phyloP scores from a whole-genome alignment of 2,113 vertebrate genomes.

The Catharus bicknelli region DNA sequence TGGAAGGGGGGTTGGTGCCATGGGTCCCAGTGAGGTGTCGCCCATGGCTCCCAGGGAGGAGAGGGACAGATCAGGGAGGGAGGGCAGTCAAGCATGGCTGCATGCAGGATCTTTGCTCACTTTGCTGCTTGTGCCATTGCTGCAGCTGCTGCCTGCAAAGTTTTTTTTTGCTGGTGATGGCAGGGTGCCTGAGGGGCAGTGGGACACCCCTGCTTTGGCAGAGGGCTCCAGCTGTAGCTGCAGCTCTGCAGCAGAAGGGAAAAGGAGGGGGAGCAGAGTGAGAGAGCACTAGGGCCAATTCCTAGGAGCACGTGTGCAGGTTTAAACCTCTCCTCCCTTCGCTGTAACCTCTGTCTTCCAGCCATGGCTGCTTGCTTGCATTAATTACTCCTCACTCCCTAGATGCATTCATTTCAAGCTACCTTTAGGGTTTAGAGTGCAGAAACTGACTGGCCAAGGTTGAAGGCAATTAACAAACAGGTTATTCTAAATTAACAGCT shows the following conservation, averaged over 20 bases:
- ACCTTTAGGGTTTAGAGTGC: slow-evolving; percentile 75
- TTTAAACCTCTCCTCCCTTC: slow-evolving; percentile 43
- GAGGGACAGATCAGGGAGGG: slow-evolving; percentile 45
- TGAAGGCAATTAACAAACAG: slow-evolving; percentile 82
- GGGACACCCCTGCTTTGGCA: slow-evolving; percentile 76
- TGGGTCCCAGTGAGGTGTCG: slow-evolving; percentile 48
- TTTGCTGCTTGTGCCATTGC: background rate
- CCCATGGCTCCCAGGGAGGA: slow-evolving; percentile 18
- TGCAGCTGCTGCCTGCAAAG: slow-evolving; percentile 16
- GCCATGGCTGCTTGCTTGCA: slow-evolving; percentile 73
- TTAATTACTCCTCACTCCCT: slow-evolving; percentile 79
- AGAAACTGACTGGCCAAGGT: slow-evolving; percentile 73
- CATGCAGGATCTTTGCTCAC: background rate
- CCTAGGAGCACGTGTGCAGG: slow-evolving; percentile 32
- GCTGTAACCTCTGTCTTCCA: slow-evolving; percentile 76
- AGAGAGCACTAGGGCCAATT: slow-evolving; percentile 12
- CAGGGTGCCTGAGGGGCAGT: slow-evolving; percentile 73
- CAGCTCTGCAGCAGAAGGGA: slow-evolving; percentile 52
- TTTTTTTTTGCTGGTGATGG: slow-evolving; percentile 71
- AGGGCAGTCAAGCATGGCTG: background rate
- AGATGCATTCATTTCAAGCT: slow-evolving; percentile 65
- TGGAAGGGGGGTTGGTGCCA: slow-evolving; percentile 24
- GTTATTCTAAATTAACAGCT: slow-evolving; percentile 77
- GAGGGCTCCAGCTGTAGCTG: slow-evolving; percentile 66
- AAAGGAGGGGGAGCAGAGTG: slow-evolving; percentile 9